These are phyloP conservation scores for Spodoptera littoralis DNA, from an alignment of 2,888 invertebrate genomes.

Conservation along the genomic window DNA sequence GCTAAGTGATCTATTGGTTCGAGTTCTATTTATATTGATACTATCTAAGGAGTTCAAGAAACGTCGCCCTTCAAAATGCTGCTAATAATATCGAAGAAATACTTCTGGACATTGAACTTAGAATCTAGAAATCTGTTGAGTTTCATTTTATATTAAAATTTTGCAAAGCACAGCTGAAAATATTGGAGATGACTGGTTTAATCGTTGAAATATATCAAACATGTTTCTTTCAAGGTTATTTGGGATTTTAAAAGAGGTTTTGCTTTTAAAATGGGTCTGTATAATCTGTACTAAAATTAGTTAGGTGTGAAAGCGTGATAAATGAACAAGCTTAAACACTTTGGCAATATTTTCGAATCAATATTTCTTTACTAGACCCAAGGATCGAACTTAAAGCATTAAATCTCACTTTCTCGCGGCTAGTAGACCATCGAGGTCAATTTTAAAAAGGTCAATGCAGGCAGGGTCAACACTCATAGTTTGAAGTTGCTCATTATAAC, in stretches of 20 bases:
- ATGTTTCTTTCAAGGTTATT: constrained; percentile 10
- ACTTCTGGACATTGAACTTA: constrained; percentile 50
- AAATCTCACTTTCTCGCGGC: too few relatives aligned
- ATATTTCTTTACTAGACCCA: neutral
- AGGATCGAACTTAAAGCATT: too few relatives aligned
- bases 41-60: constrained; percentile 43
- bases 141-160: constrained; percentile 23
- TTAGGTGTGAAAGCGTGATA: too few relatives aligned
- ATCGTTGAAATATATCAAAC: constrained; percentile 1
- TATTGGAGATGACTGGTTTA: constrained; percentile 11
- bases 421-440: too few relatives aligned
- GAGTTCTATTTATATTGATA: constrained; percentile 36
- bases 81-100: constrained; percentile 50
- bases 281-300: too few relatives aligned
- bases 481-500: constrained; percentile 50
- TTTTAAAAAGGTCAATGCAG: constrained; percentile 27
- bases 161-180: constrained; percentile 4
- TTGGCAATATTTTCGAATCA: constrained; percentile 1
- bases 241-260: too few relatives aligned
- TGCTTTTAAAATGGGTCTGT: too few relatives aligned
- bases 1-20: constrained; percentile 8
- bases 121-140: constrained; percentile 21
- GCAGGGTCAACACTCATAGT: constrained; percentile 35
- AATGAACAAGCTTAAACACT: too few relatives aligned
- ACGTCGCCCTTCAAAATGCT: constrained; percentile 50